Evolutionary conservation across 2,797 vertebrate genomes (phyloP).

Genomic region (Falco biarmicus): DNA sequence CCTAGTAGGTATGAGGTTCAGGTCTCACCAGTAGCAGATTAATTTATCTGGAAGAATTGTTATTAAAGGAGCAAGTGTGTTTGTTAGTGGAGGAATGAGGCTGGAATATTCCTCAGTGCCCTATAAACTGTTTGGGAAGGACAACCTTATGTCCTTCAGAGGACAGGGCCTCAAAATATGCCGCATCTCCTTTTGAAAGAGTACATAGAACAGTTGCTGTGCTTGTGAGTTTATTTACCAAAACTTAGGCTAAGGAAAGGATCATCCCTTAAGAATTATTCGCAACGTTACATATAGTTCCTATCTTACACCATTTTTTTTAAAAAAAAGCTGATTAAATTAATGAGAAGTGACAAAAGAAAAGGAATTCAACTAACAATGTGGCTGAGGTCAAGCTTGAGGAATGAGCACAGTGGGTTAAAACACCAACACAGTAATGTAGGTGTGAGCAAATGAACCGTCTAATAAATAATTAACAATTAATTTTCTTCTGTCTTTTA

Average conservation of each 20-base stretch:
- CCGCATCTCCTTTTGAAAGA: background rate
- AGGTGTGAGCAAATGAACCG: constrained; percentile 74
- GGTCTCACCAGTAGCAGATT: background rate
- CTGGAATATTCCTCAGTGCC: rapidly evolving
- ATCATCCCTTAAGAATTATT: background rate
- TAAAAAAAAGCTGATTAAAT: constrained; percentile 21
- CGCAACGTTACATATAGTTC: background rate
- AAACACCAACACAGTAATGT: constrained; percentile 57
- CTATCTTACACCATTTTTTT: background rate
- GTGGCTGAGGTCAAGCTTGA: constrained; percentile 57
- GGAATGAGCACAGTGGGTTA: constrained; percentile 57
- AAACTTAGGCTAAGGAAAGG: background rate
- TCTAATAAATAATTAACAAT: constrained; percentile 78
- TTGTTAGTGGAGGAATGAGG: background rate
- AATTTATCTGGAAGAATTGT: background rate
- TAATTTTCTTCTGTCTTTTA: constrained; percentile 72
- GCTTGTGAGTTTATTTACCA: background rate
- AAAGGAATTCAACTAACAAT: constrained; percentile 21
- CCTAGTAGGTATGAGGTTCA: background rate
- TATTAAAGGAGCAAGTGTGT: background rate
- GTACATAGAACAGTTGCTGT: rapidly evolving
- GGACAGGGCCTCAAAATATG: background rate
- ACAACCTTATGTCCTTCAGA: background rate
- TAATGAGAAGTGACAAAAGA: constrained; percentile 67
- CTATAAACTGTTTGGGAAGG: background rate